Evolutionary conservation across 1,140 invertebrate species (phyloP).

Genomic region (Acromyrmex charruanus): DNA sequence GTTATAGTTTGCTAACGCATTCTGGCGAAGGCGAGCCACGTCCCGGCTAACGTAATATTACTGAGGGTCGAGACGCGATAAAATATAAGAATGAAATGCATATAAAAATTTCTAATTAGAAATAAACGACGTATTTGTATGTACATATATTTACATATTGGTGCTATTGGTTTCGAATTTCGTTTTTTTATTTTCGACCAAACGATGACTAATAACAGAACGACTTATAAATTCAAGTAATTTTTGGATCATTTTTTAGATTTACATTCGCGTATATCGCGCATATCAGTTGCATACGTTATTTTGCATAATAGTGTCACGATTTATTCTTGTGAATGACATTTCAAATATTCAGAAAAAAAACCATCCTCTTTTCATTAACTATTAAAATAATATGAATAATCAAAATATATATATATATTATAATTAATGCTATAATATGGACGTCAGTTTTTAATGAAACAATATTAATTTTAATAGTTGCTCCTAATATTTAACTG

Average conservation of each 20-base stretch:
- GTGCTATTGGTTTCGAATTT: background rate
- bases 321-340: conserved; percentile 12
- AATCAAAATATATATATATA: too few species aligned
- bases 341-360: background rate
- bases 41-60: conserved; percentile 12
- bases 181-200: background rate
- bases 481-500: background rate
- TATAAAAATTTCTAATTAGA: background rate
- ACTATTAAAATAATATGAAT: background rate
- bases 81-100: background rate
- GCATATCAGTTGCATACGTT: background rate
- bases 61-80: background rate
- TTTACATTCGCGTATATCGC: background rate
- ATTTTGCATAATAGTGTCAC: background rate
- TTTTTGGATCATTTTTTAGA: background rate
- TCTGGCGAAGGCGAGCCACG: conserved; percentile 8
- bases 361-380: background rate
- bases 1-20: conserved; percentile 42
- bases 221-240: background rate
- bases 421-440: too few species aligned
- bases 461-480: conserved; percentile 1
- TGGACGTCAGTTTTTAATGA: background rate
- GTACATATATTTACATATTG: too few species aligned
- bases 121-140: background rate
- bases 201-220: background rate